Percentiles rank a stretch among this genome's conserved stretches.
Conservation (phyloP, 2,113 vertebrate genomes). For the Labeo rohita region DNA sequence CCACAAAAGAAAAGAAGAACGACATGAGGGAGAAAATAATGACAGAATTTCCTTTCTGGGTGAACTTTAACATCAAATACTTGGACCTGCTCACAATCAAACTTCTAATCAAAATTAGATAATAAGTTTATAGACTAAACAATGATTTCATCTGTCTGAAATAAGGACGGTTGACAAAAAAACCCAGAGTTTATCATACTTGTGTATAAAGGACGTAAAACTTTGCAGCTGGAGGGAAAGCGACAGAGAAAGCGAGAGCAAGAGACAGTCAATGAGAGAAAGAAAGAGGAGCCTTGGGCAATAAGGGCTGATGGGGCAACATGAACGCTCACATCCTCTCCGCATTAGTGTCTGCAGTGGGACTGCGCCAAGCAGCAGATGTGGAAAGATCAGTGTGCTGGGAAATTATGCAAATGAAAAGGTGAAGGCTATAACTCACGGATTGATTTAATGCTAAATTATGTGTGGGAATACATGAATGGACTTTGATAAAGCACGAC, state of each 20-base stretch:
- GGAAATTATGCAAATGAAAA: constrained; percentile 43
- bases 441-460: constrained; percentile 34
- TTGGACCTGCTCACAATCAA: background rate
- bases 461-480: background rate
- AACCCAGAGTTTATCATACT: background rate
- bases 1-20: background rate
- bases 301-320: constrained; percentile 46
- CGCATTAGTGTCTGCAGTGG: constrained; percentile 43
- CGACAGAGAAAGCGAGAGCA: constrained; percentile 54
- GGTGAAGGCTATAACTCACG: constrained; percentile 25
- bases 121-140: background rate
- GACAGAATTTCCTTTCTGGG: background rate
- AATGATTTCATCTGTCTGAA: background rate
- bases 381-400: constrained; percentile 18
- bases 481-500: constrained; percentile 26
- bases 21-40: background rate
- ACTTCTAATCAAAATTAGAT: background rate
- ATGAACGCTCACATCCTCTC: constrained; percentile 37
- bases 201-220: constrained; percentile 30
- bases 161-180: background rate
- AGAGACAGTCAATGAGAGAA: constrained; percentile 10
- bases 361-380: constrained; percentile 42
- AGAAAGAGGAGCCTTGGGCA: constrained; percentile 25
- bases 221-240: constrained; percentile 6
- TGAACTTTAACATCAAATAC: background rate